Evolutionary conservation across 2,113 vertebrate species (phyloP).

Genomic region (Theristicus caerulescens): DNA sequence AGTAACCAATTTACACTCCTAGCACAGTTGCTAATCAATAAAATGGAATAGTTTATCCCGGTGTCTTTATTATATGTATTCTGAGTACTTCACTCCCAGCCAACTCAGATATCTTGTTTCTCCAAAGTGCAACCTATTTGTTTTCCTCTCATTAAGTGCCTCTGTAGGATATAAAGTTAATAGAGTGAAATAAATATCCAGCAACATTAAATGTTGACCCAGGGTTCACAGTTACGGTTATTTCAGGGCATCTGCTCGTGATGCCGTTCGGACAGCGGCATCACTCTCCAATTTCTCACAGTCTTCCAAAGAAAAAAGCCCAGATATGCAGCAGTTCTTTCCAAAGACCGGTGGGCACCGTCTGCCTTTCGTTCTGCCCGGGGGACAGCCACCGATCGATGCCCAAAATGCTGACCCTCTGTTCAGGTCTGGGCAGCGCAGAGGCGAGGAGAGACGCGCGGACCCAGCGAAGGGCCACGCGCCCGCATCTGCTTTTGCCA

Average conservation of each 20-base stretch:
- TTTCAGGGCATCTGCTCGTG: neutral
- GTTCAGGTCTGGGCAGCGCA: neutral
- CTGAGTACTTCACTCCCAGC: neutral
- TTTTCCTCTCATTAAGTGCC: conserved; percentile 50
- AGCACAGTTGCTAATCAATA: conserved; percentile 34
- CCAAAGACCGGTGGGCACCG: neutral
- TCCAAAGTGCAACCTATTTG: conserved; percentile 34
- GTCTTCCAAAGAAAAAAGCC: accelerated
- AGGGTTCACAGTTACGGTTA: neutral
- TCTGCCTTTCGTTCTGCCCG: accelerated
- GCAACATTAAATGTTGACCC: neutral
- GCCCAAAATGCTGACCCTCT: no score
- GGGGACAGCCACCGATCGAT: accelerated
- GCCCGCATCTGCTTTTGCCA: neutral
- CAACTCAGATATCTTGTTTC: neutral
- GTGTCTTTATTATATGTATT: conserved; percentile 7
- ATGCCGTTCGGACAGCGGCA: neutral
- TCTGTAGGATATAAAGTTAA: conserved; percentile 12
- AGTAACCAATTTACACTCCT: neutral
- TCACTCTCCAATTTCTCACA: neutral
- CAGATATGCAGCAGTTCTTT: accelerated
- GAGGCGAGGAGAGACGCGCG: neutral
- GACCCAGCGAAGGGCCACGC: neutral
- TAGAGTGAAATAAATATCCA: conserved; percentile 50
- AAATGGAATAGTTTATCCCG: neutral